These are phyloP conservation scores for Petrolisthes manimaculis DNA, from an alignment of 2,888 invertebrate genomes.

Conservation along the genomic window DNA sequence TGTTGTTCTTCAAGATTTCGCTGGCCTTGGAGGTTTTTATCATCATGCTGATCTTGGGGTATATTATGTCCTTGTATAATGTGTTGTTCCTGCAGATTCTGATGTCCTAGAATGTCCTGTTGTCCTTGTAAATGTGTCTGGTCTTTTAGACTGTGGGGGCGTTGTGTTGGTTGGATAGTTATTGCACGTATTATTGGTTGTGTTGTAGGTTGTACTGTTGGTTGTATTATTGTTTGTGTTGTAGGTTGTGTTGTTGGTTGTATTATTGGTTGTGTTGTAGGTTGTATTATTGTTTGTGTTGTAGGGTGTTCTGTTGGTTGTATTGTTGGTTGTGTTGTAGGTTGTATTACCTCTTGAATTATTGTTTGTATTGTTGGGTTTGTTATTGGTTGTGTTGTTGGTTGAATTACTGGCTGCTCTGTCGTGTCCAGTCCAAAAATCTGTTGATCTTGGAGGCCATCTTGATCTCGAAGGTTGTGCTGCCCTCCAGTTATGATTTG, in stretches of 20 bases:
- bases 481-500: not conserved
- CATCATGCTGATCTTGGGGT: conserved; percentile 4
- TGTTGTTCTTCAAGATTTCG: not conserved
- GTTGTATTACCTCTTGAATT: not conserved
- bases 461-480: not conserved
- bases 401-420: too few species aligned
- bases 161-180: not conserved
- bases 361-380: not conserved
- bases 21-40: conserved; percentile 12
- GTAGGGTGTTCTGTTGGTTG: not conserved
- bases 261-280: not conserved
- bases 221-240: not conserved
- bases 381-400: not conserved
- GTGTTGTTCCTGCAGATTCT: conserved; percentile 3
- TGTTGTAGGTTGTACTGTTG: not conserved
- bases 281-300: not conserved
- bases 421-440: not conserved
- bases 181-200: not conserved
- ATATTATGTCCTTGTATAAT: conserved; percentile 1
- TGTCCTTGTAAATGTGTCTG: not conserved
- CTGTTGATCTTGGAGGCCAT: not conserved
- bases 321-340: not conserved
- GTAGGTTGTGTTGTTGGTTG: not conserved
- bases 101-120: not conserved
- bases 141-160: not conserved